phyloP scores from a whole-genome alignment of 2,797 vertebrate genomes.

The Bovichtus diacanthus region DNA sequence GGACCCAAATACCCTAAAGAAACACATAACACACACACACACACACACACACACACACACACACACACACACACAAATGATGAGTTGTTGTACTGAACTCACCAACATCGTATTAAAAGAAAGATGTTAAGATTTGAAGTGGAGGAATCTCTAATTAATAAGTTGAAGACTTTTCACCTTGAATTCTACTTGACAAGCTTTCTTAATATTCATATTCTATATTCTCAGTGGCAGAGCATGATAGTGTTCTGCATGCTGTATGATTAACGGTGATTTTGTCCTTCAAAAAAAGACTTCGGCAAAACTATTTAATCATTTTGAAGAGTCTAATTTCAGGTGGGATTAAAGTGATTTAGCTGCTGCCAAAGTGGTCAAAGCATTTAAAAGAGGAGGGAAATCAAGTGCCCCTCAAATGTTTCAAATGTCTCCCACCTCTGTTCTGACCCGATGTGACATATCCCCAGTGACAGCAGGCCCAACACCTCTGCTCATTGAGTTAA shows the following conservation, averaged over 20 bases:
- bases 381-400: conserved; percentile 43
- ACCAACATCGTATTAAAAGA: conserved; percentile 3
- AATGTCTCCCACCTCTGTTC: conserved; percentile 23
- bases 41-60: too few species aligned
- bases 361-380: conserved; percentile 46
- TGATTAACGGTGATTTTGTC: conserved; percentile 46
- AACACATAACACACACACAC: too few species aligned
- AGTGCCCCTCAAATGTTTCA: conserved; percentile 36
- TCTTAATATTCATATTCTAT: conserved; percentile 14
- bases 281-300: conserved; percentile 38
- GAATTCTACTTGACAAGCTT: not conserved
- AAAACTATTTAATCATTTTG: conserved; percentile 52
- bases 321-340: conserved; percentile 55
- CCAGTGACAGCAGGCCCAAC: conserved; percentile 10
- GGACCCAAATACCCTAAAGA: conserved; percentile 97
- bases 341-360: conserved; percentile 52
- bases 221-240: conserved; percentile 7
- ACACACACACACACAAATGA: conserved; percentile 32
- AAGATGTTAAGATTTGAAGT: conserved; percentile 12
- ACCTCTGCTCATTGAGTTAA: conserved; percentile 7
- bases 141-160: conserved; percentile 15
- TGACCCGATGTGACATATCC: not conserved
- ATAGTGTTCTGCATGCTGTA: conserved; percentile 3
- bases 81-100: conserved; percentile 16
- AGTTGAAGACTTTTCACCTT: not conserved